Base-by-base conservation (phyloP, 2,113 vertebrate genomes). In the Hippolais icterina region DNA sequence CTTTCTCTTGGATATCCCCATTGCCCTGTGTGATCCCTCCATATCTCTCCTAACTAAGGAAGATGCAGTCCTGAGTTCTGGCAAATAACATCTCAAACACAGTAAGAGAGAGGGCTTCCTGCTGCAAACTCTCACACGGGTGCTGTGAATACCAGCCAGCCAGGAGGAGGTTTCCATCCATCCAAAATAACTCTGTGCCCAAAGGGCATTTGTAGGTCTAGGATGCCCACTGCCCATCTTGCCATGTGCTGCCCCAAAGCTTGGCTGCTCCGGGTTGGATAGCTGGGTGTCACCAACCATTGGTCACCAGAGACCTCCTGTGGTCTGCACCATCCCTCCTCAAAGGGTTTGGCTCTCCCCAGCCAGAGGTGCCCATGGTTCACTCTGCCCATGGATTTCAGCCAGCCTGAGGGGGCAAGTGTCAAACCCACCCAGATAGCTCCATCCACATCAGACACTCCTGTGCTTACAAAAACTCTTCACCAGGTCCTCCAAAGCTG, bases 241-340 rank as follows among this genome's bases (percentile, higher is more conserved):
- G 15, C n/a, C 18, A 8, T 10, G 29, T 50, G 53, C 78, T 89
- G 47, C 7, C 63, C 57, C 37, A 72, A 54, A 69, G 12, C 41
- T 35, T 68, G 70, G 64, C 69, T 71, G 70, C 61, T 56, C 22
- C 23, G 11, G 37, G 16, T 6, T 72, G 66, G 21, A 37, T n/a
- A 33, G 9, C 31, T 37, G 60, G 2, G 0, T 9, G 5, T 46
- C 60, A 49, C n/a, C 1, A 0, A 22, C 21, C 33, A 18, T 0
- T 42, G 8, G 15, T 46, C 35, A 37, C 7, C 78, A 50, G 41
- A 22, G 41, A 10, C 35, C 57, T 71, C 11, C 29, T 17, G 5
- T 41, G 74, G 3, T 41, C 54, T 74, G 78, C n/a, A 35, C 9
- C 6, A 22, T 13, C 56, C 52, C 60, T 78, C 19, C 53, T 68